Conservation (phyloP, 2,113 vertebrate species). For the Rousettus leschenaultii region DNA sequence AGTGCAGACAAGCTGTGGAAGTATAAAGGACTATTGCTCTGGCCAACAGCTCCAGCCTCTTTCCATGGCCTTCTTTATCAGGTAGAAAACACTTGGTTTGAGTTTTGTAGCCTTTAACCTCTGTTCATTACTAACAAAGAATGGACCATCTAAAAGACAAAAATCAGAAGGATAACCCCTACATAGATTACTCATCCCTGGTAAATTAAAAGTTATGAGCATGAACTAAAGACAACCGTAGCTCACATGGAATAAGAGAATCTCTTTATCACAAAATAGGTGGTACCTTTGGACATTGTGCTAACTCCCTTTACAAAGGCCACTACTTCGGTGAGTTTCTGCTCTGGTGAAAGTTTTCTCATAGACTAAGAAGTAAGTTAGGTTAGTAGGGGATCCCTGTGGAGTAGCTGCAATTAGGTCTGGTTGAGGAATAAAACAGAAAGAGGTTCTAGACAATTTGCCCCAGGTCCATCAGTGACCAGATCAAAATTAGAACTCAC, state of each 20-base stretch:
- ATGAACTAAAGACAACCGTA: not conserved
- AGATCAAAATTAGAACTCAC: slow-evolving; percentile 16
- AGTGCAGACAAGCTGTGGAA: not conserved
- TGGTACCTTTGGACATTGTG: not conserved
- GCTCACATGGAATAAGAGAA: not conserved
- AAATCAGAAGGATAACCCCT: not conserved
- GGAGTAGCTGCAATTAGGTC: not conserved
- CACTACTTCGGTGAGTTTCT: not conserved
- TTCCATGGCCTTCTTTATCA: not conserved
- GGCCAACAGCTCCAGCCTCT: not conserved
- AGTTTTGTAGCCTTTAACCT: not conserved
- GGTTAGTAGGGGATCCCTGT: not conserved
- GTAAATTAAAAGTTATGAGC: not conserved
- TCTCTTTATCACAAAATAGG: not conserved
- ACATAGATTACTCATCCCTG: not conserved
- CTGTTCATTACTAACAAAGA: slow-evolving; percentile 1
- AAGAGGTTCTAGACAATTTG: not conserved
- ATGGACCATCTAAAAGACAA: not conserved
- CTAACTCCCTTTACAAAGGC: not conserved
- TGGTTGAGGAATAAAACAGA: not conserved
- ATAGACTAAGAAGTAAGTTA: not conserved
- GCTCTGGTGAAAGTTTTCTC: not conserved
- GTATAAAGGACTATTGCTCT: not conserved
- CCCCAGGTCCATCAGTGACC: not conserved
- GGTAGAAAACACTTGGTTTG: not conserved